Conservation (phyloP, 2,888 invertebrate species). For the Chrysopilus asiliformis region DNA sequence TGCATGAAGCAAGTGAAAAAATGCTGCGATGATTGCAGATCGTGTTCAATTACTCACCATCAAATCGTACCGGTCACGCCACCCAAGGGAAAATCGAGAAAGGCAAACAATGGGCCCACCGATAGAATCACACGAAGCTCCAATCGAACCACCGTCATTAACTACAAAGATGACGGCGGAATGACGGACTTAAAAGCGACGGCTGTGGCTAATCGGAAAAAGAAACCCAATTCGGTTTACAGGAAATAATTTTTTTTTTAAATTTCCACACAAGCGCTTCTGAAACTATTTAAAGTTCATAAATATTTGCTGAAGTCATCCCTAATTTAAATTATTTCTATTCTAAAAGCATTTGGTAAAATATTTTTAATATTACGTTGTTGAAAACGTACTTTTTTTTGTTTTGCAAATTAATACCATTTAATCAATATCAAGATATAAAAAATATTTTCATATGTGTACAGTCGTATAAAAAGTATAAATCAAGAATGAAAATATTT, state of each 20-base stretch:
- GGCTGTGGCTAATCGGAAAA: neutral
- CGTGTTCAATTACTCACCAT: neutral
- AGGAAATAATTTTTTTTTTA: conserved; percentile 1
- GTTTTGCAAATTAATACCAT: neutral
- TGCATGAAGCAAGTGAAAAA: neutral
- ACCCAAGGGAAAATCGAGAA: conserved; percentile 4
- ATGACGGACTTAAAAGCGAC: conserved; percentile 1
- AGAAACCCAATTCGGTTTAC: neutral
- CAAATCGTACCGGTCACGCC: neutral
- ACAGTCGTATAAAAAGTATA: too few relatives aligned
- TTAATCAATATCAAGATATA: neutral
- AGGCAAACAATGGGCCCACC: conserved; percentile 8
- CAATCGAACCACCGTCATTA: conserved; percentile 11
- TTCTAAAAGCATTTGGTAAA: too few relatives aligned
- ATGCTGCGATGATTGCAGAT: conserved; percentile 2
- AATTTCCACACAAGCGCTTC: neutral
- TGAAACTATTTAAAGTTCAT: too few relatives aligned
- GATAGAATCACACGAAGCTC: conserved; percentile 13
- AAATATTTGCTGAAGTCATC: too few relatives aligned
- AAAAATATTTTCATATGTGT: neutral
- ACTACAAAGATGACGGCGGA: conserved; percentile 13
- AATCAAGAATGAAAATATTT: neutral
- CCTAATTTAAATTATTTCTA: too few relatives aligned
- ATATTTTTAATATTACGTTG: too few relatives aligned
- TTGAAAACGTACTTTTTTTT: too few relatives aligned